Base-by-base conservation (phyloP, 2,113 vertebrate species). In the Upupa epops region DNA sequence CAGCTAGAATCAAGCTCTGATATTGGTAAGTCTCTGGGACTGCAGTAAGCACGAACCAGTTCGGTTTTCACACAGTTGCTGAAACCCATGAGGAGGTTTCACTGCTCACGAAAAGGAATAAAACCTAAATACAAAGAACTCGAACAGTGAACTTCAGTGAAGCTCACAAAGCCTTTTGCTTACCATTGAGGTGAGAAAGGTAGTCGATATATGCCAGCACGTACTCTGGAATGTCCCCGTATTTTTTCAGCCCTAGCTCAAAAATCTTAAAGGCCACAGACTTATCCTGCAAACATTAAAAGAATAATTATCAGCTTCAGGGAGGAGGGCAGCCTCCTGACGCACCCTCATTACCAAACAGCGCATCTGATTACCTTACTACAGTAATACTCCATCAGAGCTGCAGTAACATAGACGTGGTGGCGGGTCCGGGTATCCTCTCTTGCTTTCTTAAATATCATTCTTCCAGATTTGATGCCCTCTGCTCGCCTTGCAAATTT, bases 211-310 rank as follows among this genome's bases (percentile, higher is more conserved):
- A 99, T 4, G 99, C 99, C 92, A 99, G 97, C 55, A 99, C 99
- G 83, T 99, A 99, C 97, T 99, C 99, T 95, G 99, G 99, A 97
- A 99, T 98, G 96, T 99, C 99, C 28, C 99, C 99, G 17, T 99
- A 99, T 96, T 99, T 99, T 98, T 99, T 99, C 94, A 99, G 97
- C 73, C 99, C 99, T 58, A 99, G 98, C 94, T 99, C 99, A 98
- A 99, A 99, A 96, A 99, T 99, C 97, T 99, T 99, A 96, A 99
- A 99, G 97, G 99, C 99, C 98, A 99, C 99, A 20, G 99, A 99
- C 95, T 99, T 99, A 97, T 99, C 99, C 99, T 99, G 97, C 84
- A 90, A 91, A 89, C 63, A 46, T 72, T 4, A 19, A 60, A 60
- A 65, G 36, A 63, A 32, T 22, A 34, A 34, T 75, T 29, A 76